A percentile compares a stretch with the other conserved stretches of the same genome.
phyloP scores from a whole-genome alignment of 2,797 vertebrate species.

The Oreortyx pictus region DNA sequence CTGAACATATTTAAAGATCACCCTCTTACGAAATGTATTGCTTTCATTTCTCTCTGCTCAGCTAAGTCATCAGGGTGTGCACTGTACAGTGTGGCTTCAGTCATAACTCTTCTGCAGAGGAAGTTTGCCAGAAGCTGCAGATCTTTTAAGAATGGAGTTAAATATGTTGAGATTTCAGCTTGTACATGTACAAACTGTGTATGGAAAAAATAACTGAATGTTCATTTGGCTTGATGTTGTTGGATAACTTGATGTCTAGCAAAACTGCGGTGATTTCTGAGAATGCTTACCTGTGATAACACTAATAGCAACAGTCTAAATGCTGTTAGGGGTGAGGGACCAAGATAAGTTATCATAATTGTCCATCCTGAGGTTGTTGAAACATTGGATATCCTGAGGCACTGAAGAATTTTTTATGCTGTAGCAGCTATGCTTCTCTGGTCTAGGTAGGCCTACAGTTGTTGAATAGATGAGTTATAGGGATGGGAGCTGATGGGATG shows the following conservation, averaged over 20 bases:
- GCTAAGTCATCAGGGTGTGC: background rate
- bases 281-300: background rate
- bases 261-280: background rate
- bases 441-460: background rate
- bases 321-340: background rate
- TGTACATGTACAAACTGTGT: background rate
- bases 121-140: background rate
- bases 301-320: background rate
- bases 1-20: background rate
- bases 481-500: background rate
- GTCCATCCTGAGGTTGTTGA: background rate
- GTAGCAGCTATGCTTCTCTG: background rate
- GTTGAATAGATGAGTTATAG: background rate
- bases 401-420: background rate
- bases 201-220: background rate
- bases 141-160: background rate
- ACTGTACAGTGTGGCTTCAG: background rate
- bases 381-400: background rate
- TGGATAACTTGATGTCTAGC: background rate
- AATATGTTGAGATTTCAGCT: background rate
- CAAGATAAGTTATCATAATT: background rate
- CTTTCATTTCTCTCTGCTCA: constrained; percentile 5
- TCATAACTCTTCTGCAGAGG: background rate
- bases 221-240: background rate
- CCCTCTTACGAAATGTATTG: background rate